phyloP scores from a whole-genome alignment of 2,113 vertebrate genomes.

The Hassar affinis region DNA sequence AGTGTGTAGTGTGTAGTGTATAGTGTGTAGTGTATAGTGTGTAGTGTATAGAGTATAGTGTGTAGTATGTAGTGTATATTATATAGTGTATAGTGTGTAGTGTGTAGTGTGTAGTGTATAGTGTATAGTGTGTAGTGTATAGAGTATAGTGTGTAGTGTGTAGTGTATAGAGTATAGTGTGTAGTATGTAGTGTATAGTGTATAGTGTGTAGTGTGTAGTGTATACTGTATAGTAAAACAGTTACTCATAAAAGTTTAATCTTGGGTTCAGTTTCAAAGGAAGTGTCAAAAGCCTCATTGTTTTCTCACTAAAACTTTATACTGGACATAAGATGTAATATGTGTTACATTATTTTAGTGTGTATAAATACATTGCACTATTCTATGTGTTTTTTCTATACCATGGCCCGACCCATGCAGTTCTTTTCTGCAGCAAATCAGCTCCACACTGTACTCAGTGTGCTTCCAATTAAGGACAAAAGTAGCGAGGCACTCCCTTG shows the following conservation, averaged over 20 bases:
- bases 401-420: neutral
- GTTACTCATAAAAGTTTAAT: neutral
- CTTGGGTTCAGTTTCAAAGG: neutral
- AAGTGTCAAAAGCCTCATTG: neutral
- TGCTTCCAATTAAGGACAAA: slow-evolving; percentile 76
- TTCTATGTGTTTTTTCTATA: slow-evolving; percentile 15
- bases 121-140: too few relatives aligned
- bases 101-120: too few relatives aligned
- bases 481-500: slow-evolving; percentile 60
- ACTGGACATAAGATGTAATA: neutral
- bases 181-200: too few relatives aligned
- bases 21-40: too few relatives aligned
- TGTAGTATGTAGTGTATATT: too few relatives aligned
- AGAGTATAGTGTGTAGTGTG: too few relatives aligned
- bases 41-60: too few relatives aligned
- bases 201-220: too few relatives aligned
- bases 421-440: slow-evolving; percentile 26
- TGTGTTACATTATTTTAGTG: neutral
- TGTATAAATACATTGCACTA: neutral
- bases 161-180: too few relatives aligned
- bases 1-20: too few relatives aligned
- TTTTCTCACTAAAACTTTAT: neutral
- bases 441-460: slow-evolving; percentile 55
- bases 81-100: too few relatives aligned
- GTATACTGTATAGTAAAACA: too few relatives aligned